Evolutionary conservation across 1,140 invertebrate species (phyloP), one percentile per base, ranked within the genome.

Genomic region (Pseudoatta argentina): DNA sequence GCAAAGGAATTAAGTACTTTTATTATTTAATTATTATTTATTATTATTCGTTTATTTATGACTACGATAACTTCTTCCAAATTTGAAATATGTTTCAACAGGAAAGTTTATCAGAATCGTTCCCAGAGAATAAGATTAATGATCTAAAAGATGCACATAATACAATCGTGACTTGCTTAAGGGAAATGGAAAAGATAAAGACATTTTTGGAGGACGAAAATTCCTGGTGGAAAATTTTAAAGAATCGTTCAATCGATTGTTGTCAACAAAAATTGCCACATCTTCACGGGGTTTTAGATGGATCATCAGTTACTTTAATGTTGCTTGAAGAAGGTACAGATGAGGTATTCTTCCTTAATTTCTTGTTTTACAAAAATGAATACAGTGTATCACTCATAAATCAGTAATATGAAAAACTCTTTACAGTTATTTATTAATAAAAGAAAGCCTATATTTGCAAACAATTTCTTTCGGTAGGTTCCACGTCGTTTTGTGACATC

Each of bases 271-370:
- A 86, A 18, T 48, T 51, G 7, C 86, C 88, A 3, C 92, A 93
- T 78, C 44, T 92, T 16, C 92, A 93, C 14, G 92, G 91, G 16
- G 55, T 86, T 7, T 24, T 93, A 8, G 89, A 92, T 24, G 92
- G 91, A 30, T 53, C 85, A 6, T 77, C 67, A 34, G 87, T 91
- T 39, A 90, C 88, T 10, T 24, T 92, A 66, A 90, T 88, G 21
- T 24, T 92, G 30, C 21, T 83, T 2, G 88, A 89, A 39, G 89
- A 90, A 24, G 71, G 10, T 2, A 48, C 16, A 0, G 59, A 66
- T 0, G 61, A 85, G 12, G 85, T 90, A 51, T 0, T n/a, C 1
- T 51, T 21, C 10, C 24, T 69, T 12, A 34, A 67, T 48, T 14
- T 16, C 44, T 24, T 16, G 10, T 7, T 71, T 51, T 14, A 16